Conservation (phyloP, 2,113 vertebrate genomes). For the Varanus komodoensis region DNA sequence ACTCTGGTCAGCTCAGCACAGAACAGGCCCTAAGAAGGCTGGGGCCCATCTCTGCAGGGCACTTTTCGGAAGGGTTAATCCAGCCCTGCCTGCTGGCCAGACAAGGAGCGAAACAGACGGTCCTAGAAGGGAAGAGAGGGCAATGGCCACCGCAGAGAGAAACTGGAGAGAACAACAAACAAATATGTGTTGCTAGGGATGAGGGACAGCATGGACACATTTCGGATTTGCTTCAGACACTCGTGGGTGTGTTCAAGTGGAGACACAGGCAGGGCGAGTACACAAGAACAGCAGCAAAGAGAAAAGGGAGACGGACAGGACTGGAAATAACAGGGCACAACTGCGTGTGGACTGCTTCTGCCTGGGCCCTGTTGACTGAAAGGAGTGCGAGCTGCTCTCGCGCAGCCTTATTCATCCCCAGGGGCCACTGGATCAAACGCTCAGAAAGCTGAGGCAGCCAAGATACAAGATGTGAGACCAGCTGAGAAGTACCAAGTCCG, state of each 20-base stretch:
- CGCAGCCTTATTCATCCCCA: neutral
- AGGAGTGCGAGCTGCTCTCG: neutral
- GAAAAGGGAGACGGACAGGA: constrained; percentile 27
- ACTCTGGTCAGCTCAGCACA: constrained; percentile 53
- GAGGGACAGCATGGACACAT: constrained; percentile 62
- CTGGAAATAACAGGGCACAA: neutral
- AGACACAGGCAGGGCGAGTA: constrained; percentile 31
- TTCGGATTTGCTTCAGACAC: constrained; percentile 62
- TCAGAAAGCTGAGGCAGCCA: neutral
- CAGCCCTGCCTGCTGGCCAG: constrained; percentile 68
- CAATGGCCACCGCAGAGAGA: constrained; percentile 78
- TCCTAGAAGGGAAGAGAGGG: constrained; percentile 74
- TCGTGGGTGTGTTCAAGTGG: constrained; percentile 47
- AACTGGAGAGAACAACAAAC: constrained; percentile 73
- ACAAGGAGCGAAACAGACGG: constrained; percentile 72
- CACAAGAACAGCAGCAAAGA: constrained; percentile 14
- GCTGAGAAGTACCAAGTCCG: neutral
- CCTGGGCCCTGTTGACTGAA: neutral
- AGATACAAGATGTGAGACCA: neutral
- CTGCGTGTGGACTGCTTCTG: neutral
- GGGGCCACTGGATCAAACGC: neutral
- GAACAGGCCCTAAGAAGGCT: constrained; percentile 47
- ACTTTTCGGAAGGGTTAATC: constrained; percentile 26
- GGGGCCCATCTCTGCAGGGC: neutral
- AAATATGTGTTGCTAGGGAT: constrained; percentile 57